Percentiles rank a stretch among this genome's conserved stretches.
Evolutionary conservation across 2,797 vertebrate genomes (phyloP).

Genomic region (Ctenochaetus hawaiiensis): DNA sequence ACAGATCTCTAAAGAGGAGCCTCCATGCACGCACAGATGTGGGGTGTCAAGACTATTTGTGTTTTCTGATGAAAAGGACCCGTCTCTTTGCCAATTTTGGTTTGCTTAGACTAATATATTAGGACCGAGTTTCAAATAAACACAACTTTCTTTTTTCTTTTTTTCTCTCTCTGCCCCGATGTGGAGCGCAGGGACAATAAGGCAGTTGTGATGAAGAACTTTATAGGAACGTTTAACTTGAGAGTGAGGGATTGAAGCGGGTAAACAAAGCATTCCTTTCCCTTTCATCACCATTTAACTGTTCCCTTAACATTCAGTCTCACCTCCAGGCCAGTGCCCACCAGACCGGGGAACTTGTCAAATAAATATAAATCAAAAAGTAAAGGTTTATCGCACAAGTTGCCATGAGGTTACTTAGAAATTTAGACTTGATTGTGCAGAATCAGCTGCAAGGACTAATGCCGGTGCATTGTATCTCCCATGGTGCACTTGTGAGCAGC

Average conservation of each 20-base stretch:
- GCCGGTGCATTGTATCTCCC: conserved; percentile 34
- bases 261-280: conserved; percentile 87
- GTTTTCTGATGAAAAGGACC: conserved; percentile 81
- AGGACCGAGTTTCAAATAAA: conserved; percentile 85
- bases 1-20: conserved; percentile 60
- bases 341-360: conserved; percentile 78
- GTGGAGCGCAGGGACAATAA: conserved; percentile 72
- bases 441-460: conserved; percentile 29
- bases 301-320: conserved; percentile 78
- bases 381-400: conserved; percentile 72
- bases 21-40: conserved; percentile 80
- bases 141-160: conserved; percentile 59
- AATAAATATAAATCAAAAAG: conserved; percentile 85
- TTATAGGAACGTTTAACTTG: conserved; percentile 80
- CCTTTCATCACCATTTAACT: conserved; percentile 85
- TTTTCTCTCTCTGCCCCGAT: conserved; percentile 30
- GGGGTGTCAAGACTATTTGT: conserved; percentile 86
- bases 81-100: conserved; percentile 76
- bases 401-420: conserved; percentile 46
- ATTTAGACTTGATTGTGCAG: conserved; percentile 21
- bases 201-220: conserved; percentile 76
- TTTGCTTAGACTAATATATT: conserved; percentile 83
- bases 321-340: conserved; percentile 80
- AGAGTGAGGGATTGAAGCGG: conserved; percentile 81
- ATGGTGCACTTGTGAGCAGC: conserved; percentile 43